These are phyloP conservation scores for Halictus ligatus DNA, from an alignment of 2,888 invertebrate species.

Conservation along the genomic window DNA sequence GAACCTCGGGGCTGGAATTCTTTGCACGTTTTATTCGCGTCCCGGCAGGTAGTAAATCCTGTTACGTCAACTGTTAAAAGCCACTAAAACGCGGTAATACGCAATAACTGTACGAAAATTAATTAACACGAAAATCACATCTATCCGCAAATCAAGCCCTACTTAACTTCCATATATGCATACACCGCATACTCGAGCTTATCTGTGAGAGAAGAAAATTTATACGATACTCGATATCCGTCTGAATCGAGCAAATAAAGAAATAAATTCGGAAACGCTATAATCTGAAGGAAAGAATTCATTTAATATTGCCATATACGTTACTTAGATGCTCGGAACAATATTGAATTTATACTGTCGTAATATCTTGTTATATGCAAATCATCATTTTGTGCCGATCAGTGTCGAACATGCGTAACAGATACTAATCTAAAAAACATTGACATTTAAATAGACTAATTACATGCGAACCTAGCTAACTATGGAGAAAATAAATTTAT, in stretches of 20 bases:
- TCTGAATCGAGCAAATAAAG: not conserved
- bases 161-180: constrained; percentile 21
- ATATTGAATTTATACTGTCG: not conserved
- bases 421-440: not conserved
- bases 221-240: not conserved
- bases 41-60: constrained; percentile 39
- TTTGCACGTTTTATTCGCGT: constrained; percentile 36
- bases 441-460: not conserved
- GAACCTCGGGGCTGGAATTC: constrained; percentile 24
- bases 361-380: not conserved
- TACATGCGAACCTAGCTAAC: not conserved
- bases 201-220: not conserved
- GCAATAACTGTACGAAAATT: constrained; percentile 39
- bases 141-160: constrained; percentile 28
- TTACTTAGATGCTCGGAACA: not conserved
- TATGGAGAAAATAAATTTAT: not conserved
- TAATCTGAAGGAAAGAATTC: constrained; percentile 14
- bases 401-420: not conserved
- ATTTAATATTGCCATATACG: not conserved
- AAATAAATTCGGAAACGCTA: not conserved
- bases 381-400: not conserved
- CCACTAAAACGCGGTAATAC: constrained; percentile 43
- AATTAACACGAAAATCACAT: constrained; percentile 37
- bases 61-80: constrained; percentile 33
- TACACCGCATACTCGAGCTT: not conserved